phyloP scores from a whole-genome alignment of 2,113 vertebrate genomes.

The Malurus elegans region DNA sequence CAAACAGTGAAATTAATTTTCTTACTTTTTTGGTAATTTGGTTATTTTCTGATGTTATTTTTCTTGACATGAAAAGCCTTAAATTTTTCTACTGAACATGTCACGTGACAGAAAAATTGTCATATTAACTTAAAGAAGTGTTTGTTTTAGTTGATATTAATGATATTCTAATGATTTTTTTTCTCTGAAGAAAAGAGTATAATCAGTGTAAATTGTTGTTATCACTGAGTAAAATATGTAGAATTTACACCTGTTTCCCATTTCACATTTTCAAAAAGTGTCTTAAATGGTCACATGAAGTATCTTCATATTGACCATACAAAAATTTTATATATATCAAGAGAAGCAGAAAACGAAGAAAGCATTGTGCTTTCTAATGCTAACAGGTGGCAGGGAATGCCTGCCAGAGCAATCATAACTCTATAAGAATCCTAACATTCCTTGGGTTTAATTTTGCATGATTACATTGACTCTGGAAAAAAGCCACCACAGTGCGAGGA shows the following conservation, averaged over 20 bases:
- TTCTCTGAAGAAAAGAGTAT: not conserved
- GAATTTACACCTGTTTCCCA: not conserved
- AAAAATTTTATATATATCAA: not conserved
- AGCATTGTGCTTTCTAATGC: not conserved
- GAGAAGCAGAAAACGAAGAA: not conserved
- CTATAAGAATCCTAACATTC: not conserved
- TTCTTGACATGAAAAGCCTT: not conserved
- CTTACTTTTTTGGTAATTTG: not conserved
- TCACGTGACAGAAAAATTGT: not conserved
- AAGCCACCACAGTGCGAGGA: accelerated
- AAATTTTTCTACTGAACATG: not conserved
- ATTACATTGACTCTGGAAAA: not conserved
- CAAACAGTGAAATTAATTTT: not conserved
- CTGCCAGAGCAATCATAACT: not conserved
- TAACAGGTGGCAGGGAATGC: slow-evolving; percentile 20
- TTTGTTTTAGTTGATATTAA: not conserved
- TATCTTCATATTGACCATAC: not conserved
- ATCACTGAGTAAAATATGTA: not conserved
- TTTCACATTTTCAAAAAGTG: not conserved
- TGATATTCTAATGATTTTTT: not conserved
- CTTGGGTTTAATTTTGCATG: not conserved
- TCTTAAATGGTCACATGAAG: not conserved
- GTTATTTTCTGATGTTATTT: not conserved
- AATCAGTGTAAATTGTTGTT: not conserved
- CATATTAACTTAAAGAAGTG: not conserved